Base-by-base conservation (phyloP, 1,140 invertebrate genomes). In the Drosophila punjabiensis region DNA sequence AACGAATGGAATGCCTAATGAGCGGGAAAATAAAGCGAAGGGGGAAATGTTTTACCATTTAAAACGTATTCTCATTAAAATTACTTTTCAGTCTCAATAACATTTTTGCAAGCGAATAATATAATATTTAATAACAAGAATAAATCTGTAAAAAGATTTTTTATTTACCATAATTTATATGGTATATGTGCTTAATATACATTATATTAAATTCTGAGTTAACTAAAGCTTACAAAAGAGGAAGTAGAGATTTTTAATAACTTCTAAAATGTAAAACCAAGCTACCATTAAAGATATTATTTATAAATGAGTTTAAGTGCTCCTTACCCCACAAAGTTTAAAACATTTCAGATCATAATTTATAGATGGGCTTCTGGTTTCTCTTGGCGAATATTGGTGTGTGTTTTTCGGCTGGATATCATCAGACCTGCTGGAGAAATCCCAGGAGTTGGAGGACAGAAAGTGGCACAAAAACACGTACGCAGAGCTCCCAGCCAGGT, bases 391-490 rank as follows among this genome's bases (percentile, higher is more conserved):
- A 62, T 80, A 65, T 85, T 81, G n/a, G 48, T 43, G 35, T 69
- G 14, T 30, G 28, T 43, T 41, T 41, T 52, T 43, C n/a, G 20
- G 30, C n/a, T 43, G 71, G 78, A 74, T 78, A 69, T 66, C 61
- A 81, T 62, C 35, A 60, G 28, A n/a, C 43, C 47, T 30, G 35
- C 70, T 45, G 69, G 55, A 24, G 14, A 30, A 45, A 16, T 43
- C 33, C 61, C 28, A 13, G 55, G 37, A 43, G 68, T 61, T 45
- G 37, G 37, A 30, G 30, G 16, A 13, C 7, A 18, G 16, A n/a
- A 71, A 55, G 53, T 48, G 66, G 14, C 77, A 74, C 60, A 68
- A 66, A 75, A 81, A 81, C 82, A 81, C 79, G 82, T 82, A 76
- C 79, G 47, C 79, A 61, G 53, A 37, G 37, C 16, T 16, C 39